Evolutionary conservation across 2,888 invertebrate genomes (phyloP).

Genomic region (Hirtodrosophila confusa): DNA sequence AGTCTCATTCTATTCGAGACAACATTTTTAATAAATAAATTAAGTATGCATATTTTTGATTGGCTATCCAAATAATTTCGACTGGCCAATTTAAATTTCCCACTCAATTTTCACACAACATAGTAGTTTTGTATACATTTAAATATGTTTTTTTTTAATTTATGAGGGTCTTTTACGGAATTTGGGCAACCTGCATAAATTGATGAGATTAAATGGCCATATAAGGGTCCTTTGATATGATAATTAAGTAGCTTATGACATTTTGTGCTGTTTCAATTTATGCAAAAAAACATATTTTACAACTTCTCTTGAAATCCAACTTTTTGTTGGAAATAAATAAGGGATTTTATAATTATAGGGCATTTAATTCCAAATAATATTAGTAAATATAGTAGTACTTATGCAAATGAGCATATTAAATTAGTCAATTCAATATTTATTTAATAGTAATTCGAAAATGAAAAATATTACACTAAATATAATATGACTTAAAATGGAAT

Average conservation of each 20-base stretch:
- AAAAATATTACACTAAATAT: no score
- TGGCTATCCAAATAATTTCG: background rate
- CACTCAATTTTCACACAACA: background rate
- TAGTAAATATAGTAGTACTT: background rate
- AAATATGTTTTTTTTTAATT: conserved; percentile 1
- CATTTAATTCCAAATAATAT: background rate
- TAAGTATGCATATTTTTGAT: background rate
- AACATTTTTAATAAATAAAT: background rate
- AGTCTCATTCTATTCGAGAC: no score
- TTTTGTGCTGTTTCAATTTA: conserved; percentile 3
- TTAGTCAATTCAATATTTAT: no score
- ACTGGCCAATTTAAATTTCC: background rate
- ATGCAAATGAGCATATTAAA: no score
- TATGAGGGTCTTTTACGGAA: conserved; percentile 7
- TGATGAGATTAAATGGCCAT: conserved; percentile 24
- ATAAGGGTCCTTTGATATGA: conserved; percentile 20
- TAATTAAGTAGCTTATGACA: conserved; percentile 25
- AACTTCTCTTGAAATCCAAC: no score
- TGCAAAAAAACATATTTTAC: background rate
- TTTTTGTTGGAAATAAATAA: background rate
- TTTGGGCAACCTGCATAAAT: conserved; percentile 39
- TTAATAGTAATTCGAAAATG: no score
- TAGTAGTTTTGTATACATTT: background rate
- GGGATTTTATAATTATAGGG: no score
- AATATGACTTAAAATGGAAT: no score